Evolutionary conservation across 2,797 vertebrate species (phyloP).

Genomic region (Lemur catta): DNA sequence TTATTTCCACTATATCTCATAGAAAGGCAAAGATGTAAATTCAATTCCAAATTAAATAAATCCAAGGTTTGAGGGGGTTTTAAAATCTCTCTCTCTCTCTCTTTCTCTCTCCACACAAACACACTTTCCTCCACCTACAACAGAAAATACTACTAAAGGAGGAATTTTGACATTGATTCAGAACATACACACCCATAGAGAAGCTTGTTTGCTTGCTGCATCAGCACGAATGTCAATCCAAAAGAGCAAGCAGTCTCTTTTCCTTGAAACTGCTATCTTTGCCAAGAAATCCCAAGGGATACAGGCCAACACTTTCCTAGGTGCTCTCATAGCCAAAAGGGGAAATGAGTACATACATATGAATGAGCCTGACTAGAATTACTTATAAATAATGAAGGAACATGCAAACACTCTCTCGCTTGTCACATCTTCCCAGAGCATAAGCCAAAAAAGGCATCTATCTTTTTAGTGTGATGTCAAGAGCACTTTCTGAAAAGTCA

Average conservation of each 20-base stretch:
- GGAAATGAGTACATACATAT: slow-evolving; percentile 12
- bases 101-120: neutral
- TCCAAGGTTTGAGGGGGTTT: neutral
- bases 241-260: slow-evolving; percentile 62
- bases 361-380: slow-evolving; percentile 34
- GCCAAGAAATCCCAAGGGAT: slow-evolving; percentile 36
- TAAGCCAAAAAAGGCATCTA: slow-evolving; percentile 7
- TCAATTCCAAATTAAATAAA: slow-evolving; percentile 1
- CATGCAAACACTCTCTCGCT: neutral
- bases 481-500: slow-evolving; percentile 44
- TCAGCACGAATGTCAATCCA: slow-evolving; percentile 73
- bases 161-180: slow-evolving; percentile 59
- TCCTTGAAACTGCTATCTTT: slow-evolving; percentile 62
- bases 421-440: slow-evolving; percentile 26
- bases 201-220: slow-evolving; percentile 64
- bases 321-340: slow-evolving; percentile 37
- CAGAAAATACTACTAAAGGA: neutral
- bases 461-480: neutral
- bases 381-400: slow-evolving; percentile 54
- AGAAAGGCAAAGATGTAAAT: slow-evolving; percentile 20
- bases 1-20: neutral
- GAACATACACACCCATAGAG: slow-evolving; percentile 32
- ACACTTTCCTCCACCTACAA: neutral
- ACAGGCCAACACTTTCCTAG: slow-evolving; percentile 36
- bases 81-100: neutral